A percentile compares a stretch with the other conserved stretches of the same genome.
Conservation (phyloP, 2,797 vertebrate genomes). For the Dicrostonyx torquatus region DNA sequence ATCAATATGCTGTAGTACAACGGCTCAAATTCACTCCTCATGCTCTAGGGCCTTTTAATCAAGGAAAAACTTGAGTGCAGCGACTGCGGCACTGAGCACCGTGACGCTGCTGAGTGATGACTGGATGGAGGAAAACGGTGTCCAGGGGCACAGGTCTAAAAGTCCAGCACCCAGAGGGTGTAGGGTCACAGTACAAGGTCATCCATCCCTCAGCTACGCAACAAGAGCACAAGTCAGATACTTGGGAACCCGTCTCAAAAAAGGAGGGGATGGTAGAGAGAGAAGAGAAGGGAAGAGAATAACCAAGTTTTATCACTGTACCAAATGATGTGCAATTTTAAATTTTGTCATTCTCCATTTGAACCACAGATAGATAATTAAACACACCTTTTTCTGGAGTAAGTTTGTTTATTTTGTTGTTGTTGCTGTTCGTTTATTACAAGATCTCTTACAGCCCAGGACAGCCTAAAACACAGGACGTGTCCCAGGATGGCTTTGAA, state of each 20-base stretch:
- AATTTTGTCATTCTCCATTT: slow-evolving; percentile 20
- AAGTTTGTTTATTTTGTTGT: background rate
- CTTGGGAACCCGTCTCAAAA: background rate
- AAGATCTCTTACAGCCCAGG: background rate
- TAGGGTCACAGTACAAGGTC: background rate
- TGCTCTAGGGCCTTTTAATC: background rate
- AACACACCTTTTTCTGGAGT: background rate
- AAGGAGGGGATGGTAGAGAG: background rate
- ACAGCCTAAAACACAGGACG: background rate
- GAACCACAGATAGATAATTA: background rate
- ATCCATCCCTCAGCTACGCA: background rate
- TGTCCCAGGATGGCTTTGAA: background rate
- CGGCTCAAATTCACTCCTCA: background rate
- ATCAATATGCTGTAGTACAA: background rate
- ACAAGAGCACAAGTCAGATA: background rate
- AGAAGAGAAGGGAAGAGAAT: background rate
- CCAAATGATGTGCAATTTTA: background rate
- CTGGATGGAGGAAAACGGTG: background rate
- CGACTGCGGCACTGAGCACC: background rate
- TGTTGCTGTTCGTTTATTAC: background rate
- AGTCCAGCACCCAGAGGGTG: background rate
- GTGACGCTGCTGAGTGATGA: background rate
- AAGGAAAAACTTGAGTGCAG: background rate
- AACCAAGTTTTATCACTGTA: too few species aligned
- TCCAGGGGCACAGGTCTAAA: background rate